phyloP scores from a whole-genome alignment of 2,888 invertebrate species.

The Dolichomitus sp. region DNA sequence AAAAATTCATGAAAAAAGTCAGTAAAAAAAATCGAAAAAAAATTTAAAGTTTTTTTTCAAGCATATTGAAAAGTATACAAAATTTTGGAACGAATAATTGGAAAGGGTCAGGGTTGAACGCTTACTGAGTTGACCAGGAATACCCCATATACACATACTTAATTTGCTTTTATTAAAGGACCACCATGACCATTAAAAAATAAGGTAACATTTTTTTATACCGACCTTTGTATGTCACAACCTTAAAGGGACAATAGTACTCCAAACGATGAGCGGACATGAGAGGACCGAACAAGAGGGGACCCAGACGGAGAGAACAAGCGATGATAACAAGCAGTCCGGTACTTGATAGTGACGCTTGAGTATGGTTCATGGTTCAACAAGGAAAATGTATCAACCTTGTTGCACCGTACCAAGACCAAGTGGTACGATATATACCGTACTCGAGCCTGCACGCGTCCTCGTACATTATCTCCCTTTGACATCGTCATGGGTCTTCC shows the following conservation, averaged over 20 bases:
- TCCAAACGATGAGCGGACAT: conserved; percentile 18
- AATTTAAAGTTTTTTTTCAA: no score
- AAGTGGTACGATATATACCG: not conserved
- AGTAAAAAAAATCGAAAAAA: no score
- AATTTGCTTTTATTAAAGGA: no score
- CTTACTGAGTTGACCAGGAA: no score
- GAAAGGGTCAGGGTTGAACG: no score
- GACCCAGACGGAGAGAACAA: conserved; percentile 46
- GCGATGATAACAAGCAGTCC: conserved; percentile 61
- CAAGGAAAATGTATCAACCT: conserved; percentile 57
- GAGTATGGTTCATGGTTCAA: conserved; percentile 62
- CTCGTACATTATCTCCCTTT: conserved; percentile 66
- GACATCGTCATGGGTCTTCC: conserved; percentile 52
- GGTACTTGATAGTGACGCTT: conserved; percentile 57
- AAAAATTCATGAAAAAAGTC: no score
- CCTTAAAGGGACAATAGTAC: conserved; percentile 17
- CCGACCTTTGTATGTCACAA: conserved; percentile 10
- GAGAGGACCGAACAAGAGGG: conserved; percentile 10
- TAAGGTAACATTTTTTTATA: not conserved
- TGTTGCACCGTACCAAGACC: conserved; percentile 23
- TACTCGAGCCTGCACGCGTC: conserved; percentile 22
- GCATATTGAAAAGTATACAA: no score
- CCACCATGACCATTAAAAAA: not conserved
- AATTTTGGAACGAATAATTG: no score
- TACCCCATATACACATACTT: no score